A percentile compares a stretch with the other conserved stretches of the same genome.
Conservation (phyloP, 2,888 invertebrate species). For the Pemphredon lugubris region DNA sequence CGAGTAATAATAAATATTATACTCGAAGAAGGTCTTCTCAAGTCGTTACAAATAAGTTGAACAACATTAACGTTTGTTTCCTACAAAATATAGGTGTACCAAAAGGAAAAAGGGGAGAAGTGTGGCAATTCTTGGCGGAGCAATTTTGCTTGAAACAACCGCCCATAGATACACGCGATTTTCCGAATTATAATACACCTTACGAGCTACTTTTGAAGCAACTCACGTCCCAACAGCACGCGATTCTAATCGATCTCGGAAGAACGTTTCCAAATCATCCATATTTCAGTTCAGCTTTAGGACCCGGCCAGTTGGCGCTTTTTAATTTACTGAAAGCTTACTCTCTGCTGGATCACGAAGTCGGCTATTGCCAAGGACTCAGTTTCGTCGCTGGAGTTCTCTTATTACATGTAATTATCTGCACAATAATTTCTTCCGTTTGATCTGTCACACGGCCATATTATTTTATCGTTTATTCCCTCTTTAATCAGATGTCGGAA, state of each 20-base stretch:
- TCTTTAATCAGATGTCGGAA: conserved; percentile 91
- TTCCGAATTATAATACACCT: conserved; percentile 89
- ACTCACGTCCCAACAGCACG: conserved; percentile 97
- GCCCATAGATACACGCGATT: conserved; percentile 86
- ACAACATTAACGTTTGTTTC: background rate
- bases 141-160: conserved; percentile 88
- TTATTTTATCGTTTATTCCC: background rate
- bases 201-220: conserved; percentile 92
- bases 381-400: conserved; percentile 97
- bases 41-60: too few relatives aligned
- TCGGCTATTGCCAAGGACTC: conserved; percentile 98
- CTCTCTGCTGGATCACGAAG: conserved; percentile 95
- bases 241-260: conserved; percentile 96
- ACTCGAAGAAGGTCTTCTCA: too few relatives aligned
- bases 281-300: conserved; percentile 95
- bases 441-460: too few relatives aligned
- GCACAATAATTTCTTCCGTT: background rate
- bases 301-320: conserved; percentile 95
- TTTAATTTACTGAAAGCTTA: conserved; percentile 98
- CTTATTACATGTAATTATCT: conserved; percentile 89
- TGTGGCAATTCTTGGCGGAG: conserved; percentile 95
- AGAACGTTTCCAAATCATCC: conserved; percentile 97
- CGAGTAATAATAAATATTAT: background rate
- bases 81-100: conserved; percentile 88
- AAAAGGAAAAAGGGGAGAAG: conserved; percentile 90